phyloP scores from a whole-genome alignment of 2,888 invertebrate genomes.

The Mesochorus sp. region DNA sequence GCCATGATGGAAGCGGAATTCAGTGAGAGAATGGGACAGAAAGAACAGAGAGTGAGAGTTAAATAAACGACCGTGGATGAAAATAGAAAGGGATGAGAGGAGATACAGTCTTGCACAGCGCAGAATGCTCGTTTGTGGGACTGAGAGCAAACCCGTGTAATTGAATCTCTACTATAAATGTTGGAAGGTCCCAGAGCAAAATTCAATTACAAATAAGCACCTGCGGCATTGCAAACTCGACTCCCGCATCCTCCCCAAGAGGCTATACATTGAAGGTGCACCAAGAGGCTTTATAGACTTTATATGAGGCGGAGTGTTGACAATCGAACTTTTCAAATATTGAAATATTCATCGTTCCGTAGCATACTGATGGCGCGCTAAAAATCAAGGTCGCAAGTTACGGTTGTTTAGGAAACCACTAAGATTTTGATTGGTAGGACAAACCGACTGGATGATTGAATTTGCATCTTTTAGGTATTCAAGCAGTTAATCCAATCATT shows the following conservation, averaged over 20 bases:
- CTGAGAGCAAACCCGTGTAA: slow-evolving; percentile 74
- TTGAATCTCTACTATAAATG: slow-evolving; percentile 71
- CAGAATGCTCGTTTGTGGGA: slow-evolving; percentile 70
- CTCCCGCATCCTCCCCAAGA: not conserved
- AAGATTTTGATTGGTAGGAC: too few species aligned
- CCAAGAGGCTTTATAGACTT: not conserved
- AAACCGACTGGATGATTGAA: too few species aligned
- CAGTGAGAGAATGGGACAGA: slow-evolving; percentile 11
- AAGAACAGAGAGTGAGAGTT: not conserved
- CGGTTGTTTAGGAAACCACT: too few species aligned
- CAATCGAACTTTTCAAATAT: slow-evolving; percentile 61
- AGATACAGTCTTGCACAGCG: slow-evolving; percentile 59
- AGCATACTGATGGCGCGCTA: not conserved
- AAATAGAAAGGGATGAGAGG: slow-evolving; percentile 3
- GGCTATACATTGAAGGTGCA: not conserved
- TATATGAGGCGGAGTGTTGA: slow-evolving; percentile 38
- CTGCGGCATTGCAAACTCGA: slow-evolving; percentile 42
- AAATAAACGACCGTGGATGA: slow-evolving; percentile 14
- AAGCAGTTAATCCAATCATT: too few species aligned
- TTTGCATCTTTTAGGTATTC: too few species aligned
- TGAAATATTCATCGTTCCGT: slow-evolving; percentile 22
- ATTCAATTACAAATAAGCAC: slow-evolving; percentile 69
- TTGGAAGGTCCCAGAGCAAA: slow-evolving; percentile 68
- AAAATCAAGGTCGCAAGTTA: not conserved
- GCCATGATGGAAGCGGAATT: not conserved